A percentile compares a stretch with the other conserved stretches of the same genome.
Conservation (phyloP, 2,113 vertebrate species). For the Sturnira hondurensis region DNA sequence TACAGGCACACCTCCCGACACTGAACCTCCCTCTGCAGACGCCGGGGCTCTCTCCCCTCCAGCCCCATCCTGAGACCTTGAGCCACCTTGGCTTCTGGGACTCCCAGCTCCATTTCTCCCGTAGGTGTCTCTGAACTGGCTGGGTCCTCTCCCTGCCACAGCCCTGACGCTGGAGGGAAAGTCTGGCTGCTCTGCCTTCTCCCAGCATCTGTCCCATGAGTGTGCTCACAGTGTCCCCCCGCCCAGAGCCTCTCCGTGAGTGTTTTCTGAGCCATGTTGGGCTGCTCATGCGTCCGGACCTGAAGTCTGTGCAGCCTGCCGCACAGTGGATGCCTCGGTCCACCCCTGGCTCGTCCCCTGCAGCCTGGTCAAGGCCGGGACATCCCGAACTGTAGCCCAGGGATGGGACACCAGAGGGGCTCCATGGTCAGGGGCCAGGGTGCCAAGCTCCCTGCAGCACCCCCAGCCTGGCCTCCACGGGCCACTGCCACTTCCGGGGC, state of each 20-base stretch:
- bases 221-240: background rate
- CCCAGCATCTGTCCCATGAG: background rate
- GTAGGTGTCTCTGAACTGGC: background rate
- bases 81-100: background rate
- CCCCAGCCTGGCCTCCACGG: too few species aligned
- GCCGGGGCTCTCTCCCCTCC: background rate
- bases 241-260: background rate
- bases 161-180: background rate
- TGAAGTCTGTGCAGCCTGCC: background rate
- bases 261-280: background rate
- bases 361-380: background rate
- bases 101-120: background rate
- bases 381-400: too few species aligned
- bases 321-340: background rate
- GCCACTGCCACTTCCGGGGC: background rate
- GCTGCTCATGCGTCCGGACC: background rate
- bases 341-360: background rate
- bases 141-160: background rate
- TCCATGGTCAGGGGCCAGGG: background rate
- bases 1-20: fast-evolving
- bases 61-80: background rate
- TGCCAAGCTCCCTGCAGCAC: too few species aligned
- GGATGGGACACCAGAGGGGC: background rate
- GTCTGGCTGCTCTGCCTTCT: background rate
- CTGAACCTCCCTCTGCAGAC: background rate